Evolutionary conservation across 2,113 vertebrate genomes (phyloP).

Genomic region (Cryptomyrus ogoouensis): DNA sequence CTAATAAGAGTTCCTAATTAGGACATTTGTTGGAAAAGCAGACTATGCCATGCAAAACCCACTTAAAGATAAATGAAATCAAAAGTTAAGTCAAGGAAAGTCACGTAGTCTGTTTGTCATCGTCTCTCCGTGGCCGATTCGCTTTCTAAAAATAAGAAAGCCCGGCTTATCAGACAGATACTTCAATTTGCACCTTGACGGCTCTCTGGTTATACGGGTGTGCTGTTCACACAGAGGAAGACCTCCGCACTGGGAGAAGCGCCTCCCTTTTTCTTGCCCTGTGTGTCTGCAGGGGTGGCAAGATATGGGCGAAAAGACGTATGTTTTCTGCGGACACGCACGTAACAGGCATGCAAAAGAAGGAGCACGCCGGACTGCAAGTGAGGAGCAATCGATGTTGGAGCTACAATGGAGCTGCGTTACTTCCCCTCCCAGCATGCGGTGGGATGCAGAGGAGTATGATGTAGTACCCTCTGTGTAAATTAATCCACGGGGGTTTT

Average conservation of each 20-base stretch:
- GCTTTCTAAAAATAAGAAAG: not conserved
- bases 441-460: conserved; percentile 24
- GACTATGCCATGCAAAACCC: not conserved
- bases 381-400: not conserved
- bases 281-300: not conserved
- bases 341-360: not conserved
- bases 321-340: not conserved
- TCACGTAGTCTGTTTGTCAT: not conserved
- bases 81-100: not conserved
- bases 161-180: conserved; percentile 16
- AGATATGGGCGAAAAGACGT: not conserved
- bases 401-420: not conserved
- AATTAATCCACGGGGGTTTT: conserved; percentile 42
- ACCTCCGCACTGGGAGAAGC: conserved; percentile 25
- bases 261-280: not conserved
- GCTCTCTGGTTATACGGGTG: conserved; percentile 1
- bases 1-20: not conserved
- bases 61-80: not conserved
- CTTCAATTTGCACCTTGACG: conserved; percentile 8
- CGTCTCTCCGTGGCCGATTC: not conserved
- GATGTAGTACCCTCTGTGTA: conserved; percentile 45
- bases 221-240: not conserved
- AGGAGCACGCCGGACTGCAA: not conserved
- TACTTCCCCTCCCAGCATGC: not conserved
- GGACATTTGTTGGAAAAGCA: not conserved